phyloP scores from a whole-genome alignment of 2,888 invertebrate genomes.

The Carcina quercana region DNA sequence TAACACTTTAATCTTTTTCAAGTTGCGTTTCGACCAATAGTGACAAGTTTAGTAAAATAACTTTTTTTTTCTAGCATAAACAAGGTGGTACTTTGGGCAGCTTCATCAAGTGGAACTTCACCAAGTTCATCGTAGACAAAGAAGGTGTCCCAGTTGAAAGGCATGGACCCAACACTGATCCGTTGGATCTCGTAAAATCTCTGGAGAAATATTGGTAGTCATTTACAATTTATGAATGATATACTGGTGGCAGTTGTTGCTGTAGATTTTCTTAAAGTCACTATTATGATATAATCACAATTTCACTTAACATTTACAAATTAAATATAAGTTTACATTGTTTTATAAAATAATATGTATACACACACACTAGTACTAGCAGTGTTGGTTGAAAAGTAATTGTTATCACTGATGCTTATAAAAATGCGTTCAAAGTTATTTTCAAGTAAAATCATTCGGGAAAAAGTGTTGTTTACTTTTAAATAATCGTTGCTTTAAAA shows the following conservation, averaged over 20 bases:
- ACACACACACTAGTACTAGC: no score
- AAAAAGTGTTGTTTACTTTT: no score
- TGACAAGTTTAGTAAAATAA: background rate
- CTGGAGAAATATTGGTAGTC: slow-evolving; percentile 74
- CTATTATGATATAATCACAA: background rate
- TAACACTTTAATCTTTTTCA: background rate
- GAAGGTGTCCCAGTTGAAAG: slow-evolving; percentile 80
- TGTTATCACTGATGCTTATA: no score
- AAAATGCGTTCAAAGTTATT: no score
- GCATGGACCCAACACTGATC: slow-evolving; percentile 77
- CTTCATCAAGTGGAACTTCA: slow-evolving; percentile 91
- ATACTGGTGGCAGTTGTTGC: background rate
- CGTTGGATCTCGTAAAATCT: slow-evolving; percentile 61
- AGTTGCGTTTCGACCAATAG: background rate
- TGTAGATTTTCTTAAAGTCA: background rate
- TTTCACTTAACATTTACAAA: no score
- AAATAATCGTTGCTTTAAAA: no score
- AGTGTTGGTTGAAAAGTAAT: no score
- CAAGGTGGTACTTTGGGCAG: slow-evolving; percentile 74
- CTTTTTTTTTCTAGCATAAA: slow-evolving; percentile 46
- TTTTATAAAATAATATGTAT: no score
- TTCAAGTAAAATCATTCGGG: no score
- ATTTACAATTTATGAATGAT: background rate
- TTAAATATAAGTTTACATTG: no score
- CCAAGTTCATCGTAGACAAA: slow-evolving; percentile 86